phyloP scores from a whole-genome alignment of 2,113 vertebrate genomes.

The Alouatta palliata region DNA sequence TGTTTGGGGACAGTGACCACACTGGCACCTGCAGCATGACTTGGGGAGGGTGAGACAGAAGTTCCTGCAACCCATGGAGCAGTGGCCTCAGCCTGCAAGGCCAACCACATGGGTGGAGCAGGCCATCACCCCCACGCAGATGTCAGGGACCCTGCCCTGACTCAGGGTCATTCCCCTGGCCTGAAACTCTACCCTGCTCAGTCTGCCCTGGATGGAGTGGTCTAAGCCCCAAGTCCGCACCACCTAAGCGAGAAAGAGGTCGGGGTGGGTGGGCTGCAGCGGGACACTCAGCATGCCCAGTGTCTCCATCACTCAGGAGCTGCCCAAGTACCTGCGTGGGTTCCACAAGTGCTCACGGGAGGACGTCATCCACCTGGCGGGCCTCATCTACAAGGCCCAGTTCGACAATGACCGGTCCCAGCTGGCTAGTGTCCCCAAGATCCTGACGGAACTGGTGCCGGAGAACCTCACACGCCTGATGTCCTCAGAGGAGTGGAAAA shows the following conservation, averaged over 20 bases:
- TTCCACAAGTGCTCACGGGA: constrained; percentile 92
- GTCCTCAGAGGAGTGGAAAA: constrained; percentile 95
- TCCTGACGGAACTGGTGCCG: constrained; percentile 93
- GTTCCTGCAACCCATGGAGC: rapidly evolving
- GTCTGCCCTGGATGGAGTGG: no score
- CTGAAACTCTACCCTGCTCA: background rate
- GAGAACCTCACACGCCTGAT: constrained; percentile 88
- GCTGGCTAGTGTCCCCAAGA: constrained; percentile 88
- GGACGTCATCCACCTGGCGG: constrained; percentile 90
- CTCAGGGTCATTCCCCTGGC: rapidly evolving
- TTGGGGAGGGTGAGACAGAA: background rate
- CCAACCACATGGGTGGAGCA: background rate
- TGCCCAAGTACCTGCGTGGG: constrained; percentile 96
- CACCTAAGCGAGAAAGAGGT: background rate
- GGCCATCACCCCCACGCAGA: rapidly evolving
- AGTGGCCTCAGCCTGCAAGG: background rate
- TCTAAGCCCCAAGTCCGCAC: background rate
- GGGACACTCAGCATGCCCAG: background rate
- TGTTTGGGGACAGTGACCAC: background rate
- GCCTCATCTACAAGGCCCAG: constrained; percentile 91
- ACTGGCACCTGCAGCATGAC: no score
- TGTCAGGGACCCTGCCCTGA: rapidly evolving
- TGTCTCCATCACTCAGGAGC: constrained; percentile 85
- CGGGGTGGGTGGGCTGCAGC: rapidly evolving
- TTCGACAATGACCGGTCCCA: constrained; percentile 86